These are phyloP conservation scores for Balanococcus diminutus DNA, from an alignment of 2,888 invertebrate genomes.

Conservation along the genomic window DNA sequence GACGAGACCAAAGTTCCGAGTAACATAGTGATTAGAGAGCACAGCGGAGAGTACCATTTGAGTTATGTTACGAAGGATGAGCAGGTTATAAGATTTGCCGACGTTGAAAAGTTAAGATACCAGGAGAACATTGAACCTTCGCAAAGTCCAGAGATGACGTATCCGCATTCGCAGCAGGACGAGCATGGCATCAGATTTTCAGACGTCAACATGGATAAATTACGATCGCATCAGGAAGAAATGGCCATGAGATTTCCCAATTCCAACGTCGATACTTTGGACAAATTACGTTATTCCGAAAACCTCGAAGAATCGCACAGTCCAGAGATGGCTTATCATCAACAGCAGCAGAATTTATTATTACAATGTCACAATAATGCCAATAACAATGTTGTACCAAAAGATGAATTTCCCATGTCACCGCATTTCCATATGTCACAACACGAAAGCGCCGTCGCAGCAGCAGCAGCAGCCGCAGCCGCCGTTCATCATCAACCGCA, in stretches of 20 bases:
- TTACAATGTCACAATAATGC: not conserved
- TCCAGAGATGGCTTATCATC: conserved; percentile 43
- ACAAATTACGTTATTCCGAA: conserved; percentile 20
- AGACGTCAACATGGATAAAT: conserved; percentile 29
- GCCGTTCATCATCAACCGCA: not conserved
- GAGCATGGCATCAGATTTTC: conserved; percentile 32
- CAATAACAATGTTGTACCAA: not conserved
- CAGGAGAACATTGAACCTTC: not conserved
- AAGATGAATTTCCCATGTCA: not conserved
- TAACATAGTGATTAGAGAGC: conserved; percentile 18
- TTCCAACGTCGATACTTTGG: conserved; percentile 33
- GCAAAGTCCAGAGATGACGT: not conserved
- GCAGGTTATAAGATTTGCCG: not conserved
- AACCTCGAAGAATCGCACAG: not conserved
- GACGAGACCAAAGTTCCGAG: conserved; percentile 7
- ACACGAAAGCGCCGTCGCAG: not conserved
- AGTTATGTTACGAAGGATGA: not conserved
- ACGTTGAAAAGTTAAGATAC: not conserved
- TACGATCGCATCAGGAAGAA: not conserved
- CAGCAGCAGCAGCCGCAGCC: not conserved
- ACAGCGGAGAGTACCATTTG: conserved; percentile 27
- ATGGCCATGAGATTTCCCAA: conserved; percentile 23
- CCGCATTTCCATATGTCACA: not conserved
- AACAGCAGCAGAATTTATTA: conserved; percentile 37
- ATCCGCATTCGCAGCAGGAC: not conserved